Base-by-base conservation (phyloP, 37 sponge, comb jelly and placozoan genomes). In the Aphrocallistes beatrix region DNA sequence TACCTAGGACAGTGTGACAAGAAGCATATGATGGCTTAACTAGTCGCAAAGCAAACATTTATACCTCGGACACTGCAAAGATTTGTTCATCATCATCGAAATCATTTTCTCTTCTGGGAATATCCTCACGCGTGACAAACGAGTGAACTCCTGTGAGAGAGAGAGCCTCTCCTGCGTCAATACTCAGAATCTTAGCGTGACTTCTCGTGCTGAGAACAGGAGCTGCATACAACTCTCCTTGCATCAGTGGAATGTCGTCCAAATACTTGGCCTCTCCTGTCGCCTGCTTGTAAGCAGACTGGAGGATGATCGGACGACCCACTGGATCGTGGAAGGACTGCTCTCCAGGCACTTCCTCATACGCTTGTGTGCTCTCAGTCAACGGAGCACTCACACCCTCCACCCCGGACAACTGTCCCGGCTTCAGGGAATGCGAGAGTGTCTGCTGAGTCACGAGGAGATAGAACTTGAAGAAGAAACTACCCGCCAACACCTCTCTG, bases 401-500 rank as follows among this genome's bases (percentile, higher is more conserved):
- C 85, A 47, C 30, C 3, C 85, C 50, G 19, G 37, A 47, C 23
- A 38, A 21, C 23, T 39, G 21, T 49, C 47, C 45, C 28, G n/a
- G 85, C 50, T 50, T 23, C 6, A 84, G 42, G 21, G 32, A 17
- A 9, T 17, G 50, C 50, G 48, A 48, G 42, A 32, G 37, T 47
- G n/a, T n/a, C 23, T n/a, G n/a, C n/a, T 84, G 37, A 36, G 38
- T 38, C 36, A 94, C 95, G 39, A 86, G 38, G 36, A 89, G 82
- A 85, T 88, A 94, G 84, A 94, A 94, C 88, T 94, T 94, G 90
- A 89, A 92, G 86, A 94, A 94, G 91, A 94, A 92, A 23, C 93
- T 93, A 28, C 81, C 84, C 32, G 88, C 50, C 0, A 92, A 89
- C 36, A 91, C 85, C 40, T 81, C 75, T 49, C 95, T 51, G 84